A percentile compares a stretch with the other conserved stretches of the same genome.
Conservation (phyloP, 2,888 invertebrate genomes). For the Branchellion lobata region DNA sequence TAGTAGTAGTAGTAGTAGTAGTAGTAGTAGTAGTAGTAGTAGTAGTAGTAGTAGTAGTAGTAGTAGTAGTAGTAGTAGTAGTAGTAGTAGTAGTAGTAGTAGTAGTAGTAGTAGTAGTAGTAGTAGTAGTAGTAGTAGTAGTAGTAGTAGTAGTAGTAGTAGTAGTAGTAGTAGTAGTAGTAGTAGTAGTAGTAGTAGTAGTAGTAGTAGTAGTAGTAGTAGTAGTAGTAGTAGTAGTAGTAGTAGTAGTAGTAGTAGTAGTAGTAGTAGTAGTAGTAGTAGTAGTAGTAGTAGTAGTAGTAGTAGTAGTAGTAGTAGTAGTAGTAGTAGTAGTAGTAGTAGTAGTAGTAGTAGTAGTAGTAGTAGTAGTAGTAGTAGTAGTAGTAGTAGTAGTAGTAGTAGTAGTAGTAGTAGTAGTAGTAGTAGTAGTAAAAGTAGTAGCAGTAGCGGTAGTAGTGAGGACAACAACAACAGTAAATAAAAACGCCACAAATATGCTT, state of each 20-base stretch:
- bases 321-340: conserved; percentile 45
- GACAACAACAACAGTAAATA: neutral
- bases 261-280: conserved; percentile 46
- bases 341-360: conserved; percentile 46
- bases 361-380: conserved; percentile 45
- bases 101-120: conserved; percentile 46
- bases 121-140: conserved; percentile 46
- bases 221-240: conserved; percentile 45
- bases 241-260: conserved; percentile 46
- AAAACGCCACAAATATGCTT: too few species aligned
- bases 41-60: conserved; percentile 46
- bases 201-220: conserved; percentile 45
- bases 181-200: conserved; percentile 45
- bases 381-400: conserved; percentile 46
- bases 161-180: conserved; percentile 45
- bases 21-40: conserved; percentile 42
- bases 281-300: conserved; percentile 45
- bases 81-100: conserved; percentile 44
- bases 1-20: conserved; percentile 30
- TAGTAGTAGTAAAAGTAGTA: conserved; percentile 45
- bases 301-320: conserved; percentile 46
- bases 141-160: conserved; percentile 45
- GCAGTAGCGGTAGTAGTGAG: conserved; percentile 31
- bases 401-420: conserved; percentile 45
- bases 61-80: conserved; percentile 35